Evolutionary conservation across 2,888 invertebrate genomes (phyloP), one percentile per base, ranked within the genome.

Genomic region (Norana najaformis): DNA sequence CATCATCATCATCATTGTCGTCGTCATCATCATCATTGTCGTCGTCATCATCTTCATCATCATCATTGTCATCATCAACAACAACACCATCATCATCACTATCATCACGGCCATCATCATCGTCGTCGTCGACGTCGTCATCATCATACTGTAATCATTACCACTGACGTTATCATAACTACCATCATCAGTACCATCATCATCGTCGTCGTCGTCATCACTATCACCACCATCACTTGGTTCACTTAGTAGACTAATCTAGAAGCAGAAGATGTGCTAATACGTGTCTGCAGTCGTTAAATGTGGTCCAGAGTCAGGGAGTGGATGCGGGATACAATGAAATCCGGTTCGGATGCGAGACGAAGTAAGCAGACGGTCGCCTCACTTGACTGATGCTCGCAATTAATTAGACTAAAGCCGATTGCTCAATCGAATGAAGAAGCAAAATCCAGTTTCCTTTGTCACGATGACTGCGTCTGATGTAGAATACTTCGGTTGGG

Each of bases 221-320:
- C 88, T 41, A 35, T 90, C 47, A 83, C 30, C 8, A 88, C 30
- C 39, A 88, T 39, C 88, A 88, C 39, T 5, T 47, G 6, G 47
- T 20, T 23, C 47, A 23, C 34, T n/a, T 20, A 13, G 37, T 98
- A 98, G 90, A 97, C 96, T 0, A 99, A 99, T 95, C 98, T 97
- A 30, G 98, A 95, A 0, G 99, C 98, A 93, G 99, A 98, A 90
- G 98, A 98, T 90, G 98, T 99, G 94, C 99, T 99, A 95, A 95
- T 99, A 99, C 91, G 99, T 98, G 94, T 47, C 20, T 47, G 3
- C 6, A 47, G 47, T 47, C 47, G 20, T 47, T 47, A 47, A 47
- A 16, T 1, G 20, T 4, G 47, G 20, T 11, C 23, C 4, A 47
- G 23, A 23, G 47, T 11, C 47, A 47, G 6, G 1, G 23, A 47